Evolutionary conservation across 2,113 vertebrate species (phyloP), one percentile per base, ranked within the genome.

Genomic region (Planiliza haematocheilus): DNA sequence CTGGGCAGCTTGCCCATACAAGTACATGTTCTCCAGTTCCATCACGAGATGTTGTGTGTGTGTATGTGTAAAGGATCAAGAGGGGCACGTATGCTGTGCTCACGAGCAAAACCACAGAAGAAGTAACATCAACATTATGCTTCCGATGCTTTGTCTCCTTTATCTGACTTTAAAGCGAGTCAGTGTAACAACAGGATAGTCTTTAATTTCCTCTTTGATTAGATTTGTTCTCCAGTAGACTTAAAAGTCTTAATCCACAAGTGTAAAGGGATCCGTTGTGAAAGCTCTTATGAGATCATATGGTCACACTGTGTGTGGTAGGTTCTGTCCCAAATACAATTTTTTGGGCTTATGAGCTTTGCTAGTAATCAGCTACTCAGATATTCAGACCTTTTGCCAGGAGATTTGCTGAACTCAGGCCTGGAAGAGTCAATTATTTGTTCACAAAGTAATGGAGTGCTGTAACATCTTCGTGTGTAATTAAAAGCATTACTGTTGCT

Each of bases 191-290:
- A 30, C 66, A 68, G 76, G 82, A 83, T 79, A 74, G 56, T 63
- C 50, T 79, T 83, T 81, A 69, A 85, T 87, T 87, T 86, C 64
- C 61, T 52, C 61, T 81, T 82, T 85, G 62, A 85, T 88, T 86
- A 77, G 64, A 85, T 70, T 83, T 74, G 79, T 70, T 52, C 58
- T 85, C 59, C 73, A 71, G 61, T 24, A 36, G 69, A 39, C 37
- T 38, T 75, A 74, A 62, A 72, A 41, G 38, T 70, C 74, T 42
- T 79, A 79, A 84, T 77, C 79, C 66, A 12, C 36, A n/a, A n/a
- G n/a, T 77, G 39, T 52, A 42, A 56, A 65, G 61, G 62, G 41
- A 41, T 68, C 66, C 84, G 82, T 53, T 81, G 52, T 63, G 63
- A 60, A 42, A 57, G 69, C 16, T 77, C 51, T 59, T 55, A n/a